Base-by-base conservation (phyloP, 2,888 invertebrate species). In the Drosophila atroscutellata region DNA sequence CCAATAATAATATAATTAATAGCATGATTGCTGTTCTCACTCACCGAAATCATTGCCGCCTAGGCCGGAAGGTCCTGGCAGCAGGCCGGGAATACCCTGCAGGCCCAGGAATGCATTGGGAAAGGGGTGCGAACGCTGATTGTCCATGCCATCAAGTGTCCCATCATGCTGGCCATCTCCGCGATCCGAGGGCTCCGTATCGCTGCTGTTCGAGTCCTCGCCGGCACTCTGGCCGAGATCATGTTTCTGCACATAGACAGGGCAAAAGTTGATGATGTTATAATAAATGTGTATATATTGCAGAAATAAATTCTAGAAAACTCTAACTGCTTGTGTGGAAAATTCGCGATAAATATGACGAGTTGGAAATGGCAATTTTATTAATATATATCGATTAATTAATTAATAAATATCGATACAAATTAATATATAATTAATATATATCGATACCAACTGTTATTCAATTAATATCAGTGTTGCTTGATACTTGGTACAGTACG, bases 21-120 rank as follows among this genome's bases (percentile, higher is more conserved):
- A 8, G 24, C 1, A 24, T 45, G 42, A 28, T 36, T 15, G 58
- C 2, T 18, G 11, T 49, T 7, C 45, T 5, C 45, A 95, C 96
- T 96, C 94, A 96, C 96, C 96, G 94, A 97, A 97, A 93, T 96
- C 97, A 93, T 96, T 96, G 93, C 96, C 94, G 91, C 95, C 95
- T 93, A 97, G 96, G 90, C 97, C 97, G 77, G 97, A 97, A 42
- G 97, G 97, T 90, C 97, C 97, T 74, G 97, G 97, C 92, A 97
- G 94, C 85, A 97, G 94, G 90, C 97, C 97, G 94, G 95, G 93
- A 92, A 95, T 93, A 80, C 95, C 97, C 95, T 96, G 97, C 86
- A 97, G 94, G 89, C 97, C 96, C 83, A 97, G 94, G 80, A 97
- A 95, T 84, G 95, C 95, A 85, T 96, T 96, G 34, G 97, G 97